Evolutionary conservation across 2,797 vertebrate genomes (phyloP).

Genomic region (Calcarius lapponicus): DNA sequence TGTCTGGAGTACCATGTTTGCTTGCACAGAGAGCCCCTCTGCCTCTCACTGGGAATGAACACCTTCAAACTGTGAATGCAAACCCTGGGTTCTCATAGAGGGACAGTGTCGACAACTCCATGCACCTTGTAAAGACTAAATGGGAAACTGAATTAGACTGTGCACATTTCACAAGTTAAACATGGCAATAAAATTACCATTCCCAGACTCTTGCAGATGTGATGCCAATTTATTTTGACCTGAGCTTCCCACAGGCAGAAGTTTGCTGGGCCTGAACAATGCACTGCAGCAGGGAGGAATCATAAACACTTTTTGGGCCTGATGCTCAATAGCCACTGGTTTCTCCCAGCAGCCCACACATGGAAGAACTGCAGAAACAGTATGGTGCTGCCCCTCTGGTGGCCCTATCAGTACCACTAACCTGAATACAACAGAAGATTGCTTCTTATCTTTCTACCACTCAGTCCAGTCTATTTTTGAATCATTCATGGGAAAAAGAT

Average conservation of each 20-base stretch:
- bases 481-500: not conserved
- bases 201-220: not conserved
- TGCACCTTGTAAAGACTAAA: not conserved
- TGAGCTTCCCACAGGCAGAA: not conserved
- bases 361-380: not conserved
- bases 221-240: not conserved
- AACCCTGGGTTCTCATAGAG: not conserved
- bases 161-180: not conserved
- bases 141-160: not conserved
- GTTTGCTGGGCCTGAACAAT: not conserved
- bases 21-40: not conserved
- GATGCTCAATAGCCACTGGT: not conserved
- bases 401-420: not conserved
- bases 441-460: not conserved
- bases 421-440: not conserved
- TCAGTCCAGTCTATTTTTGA: not conserved
- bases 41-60: not conserved
- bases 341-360: not conserved
- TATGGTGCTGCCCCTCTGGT: not conserved
- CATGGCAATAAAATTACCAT: not conserved
- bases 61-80: not conserved
- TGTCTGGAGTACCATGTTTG: accelerated
- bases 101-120: not conserved
- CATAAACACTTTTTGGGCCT: not conserved
- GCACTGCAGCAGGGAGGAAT: not conserved